Conservation (phyloP, 2,888 invertebrate species). For the Lissocephala sabroskyi region DNA sequence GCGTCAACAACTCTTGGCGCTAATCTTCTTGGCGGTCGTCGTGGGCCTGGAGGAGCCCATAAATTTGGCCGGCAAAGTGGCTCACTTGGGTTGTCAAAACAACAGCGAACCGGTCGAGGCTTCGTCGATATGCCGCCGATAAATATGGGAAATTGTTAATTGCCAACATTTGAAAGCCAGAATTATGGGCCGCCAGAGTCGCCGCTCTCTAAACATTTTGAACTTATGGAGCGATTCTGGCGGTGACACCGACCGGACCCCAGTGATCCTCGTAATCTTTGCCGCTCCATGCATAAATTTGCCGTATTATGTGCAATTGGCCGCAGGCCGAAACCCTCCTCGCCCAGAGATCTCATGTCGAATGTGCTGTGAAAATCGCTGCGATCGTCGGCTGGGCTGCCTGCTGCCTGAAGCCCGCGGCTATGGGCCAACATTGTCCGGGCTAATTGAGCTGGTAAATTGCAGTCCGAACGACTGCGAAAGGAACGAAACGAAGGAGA, state of each 20-base stretch:
- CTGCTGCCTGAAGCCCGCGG: slow-evolving; percentile 16
- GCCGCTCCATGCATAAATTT: slow-evolving; percentile 43
- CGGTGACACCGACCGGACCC: slow-evolving; percentile 1
- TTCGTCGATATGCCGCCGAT: slow-evolving; percentile 12
- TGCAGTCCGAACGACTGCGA: slow-evolving; percentile 19
- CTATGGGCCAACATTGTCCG: slow-evolving; percentile 35
- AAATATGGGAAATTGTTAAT: slow-evolving; percentile 41
- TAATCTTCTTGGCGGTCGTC: no score
- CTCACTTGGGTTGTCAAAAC: slow-evolving; percentile 55
- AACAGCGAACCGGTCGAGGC: slow-evolving; percentile 11
- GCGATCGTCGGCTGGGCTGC: slow-evolving; percentile 2
- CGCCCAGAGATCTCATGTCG: slow-evolving; percentile 1
- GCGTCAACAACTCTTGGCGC: slow-evolving; percentile 50
- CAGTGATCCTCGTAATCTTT: slow-evolving; percentile 29
- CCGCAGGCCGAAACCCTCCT: background rate
- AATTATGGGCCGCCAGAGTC: slow-evolving; percentile 34
- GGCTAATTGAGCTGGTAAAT: slow-evolving; percentile 54
- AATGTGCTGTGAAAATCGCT: slow-evolving; percentile 30
- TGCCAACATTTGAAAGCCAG: slow-evolving; percentile 31
- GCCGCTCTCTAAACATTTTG: slow-evolving; percentile 21
- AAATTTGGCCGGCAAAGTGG: slow-evolving; percentile 36
- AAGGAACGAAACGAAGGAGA: background rate
- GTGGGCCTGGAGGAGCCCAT: no score
- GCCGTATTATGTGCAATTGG: slow-evolving; percentile 45
- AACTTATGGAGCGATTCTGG: slow-evolving; percentile 33